These are phyloP conservation scores for Pogonognathellus flavescens DNA, from an alignment of 1,140 invertebrate genomes.

Conservation along the genomic window DNA sequence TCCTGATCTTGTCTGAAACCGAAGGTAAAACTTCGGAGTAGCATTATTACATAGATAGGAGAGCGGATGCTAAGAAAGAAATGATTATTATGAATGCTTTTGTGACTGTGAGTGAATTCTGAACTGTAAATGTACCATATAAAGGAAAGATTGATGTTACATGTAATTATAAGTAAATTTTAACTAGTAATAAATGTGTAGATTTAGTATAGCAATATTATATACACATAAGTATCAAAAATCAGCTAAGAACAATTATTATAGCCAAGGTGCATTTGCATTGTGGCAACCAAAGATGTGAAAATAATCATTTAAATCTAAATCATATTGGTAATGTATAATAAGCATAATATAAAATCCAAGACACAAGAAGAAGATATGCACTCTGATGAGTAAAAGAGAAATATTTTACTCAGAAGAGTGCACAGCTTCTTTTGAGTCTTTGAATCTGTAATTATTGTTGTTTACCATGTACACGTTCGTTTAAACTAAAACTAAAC, in stretches of 20 bases:
- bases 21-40: neutral
- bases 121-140: no score
- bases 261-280: neutral
- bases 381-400: no score
- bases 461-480: no score
- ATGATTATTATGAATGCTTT: neutral
- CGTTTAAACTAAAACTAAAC: no score
- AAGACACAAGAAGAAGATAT: neutral
- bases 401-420: no score
- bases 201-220: no score
- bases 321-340: neutral
- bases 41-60: slow-evolving; percentile 1
- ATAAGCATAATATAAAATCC: neutral
- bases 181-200: no score
- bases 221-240: neutral
- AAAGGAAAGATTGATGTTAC: no score
- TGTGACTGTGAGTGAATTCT: neutral
- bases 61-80: neutral
- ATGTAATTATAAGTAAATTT: no score
- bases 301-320: neutral
- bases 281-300: slow-evolving; percentile 23
- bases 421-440: no score
- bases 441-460: no score
- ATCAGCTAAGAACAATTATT: neutral
- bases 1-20: slow-evolving; percentile 44